phyloP scores from a whole-genome alignment of 2,797 vertebrate genomes.

The Pteronotus mesoamericanus region DNA sequence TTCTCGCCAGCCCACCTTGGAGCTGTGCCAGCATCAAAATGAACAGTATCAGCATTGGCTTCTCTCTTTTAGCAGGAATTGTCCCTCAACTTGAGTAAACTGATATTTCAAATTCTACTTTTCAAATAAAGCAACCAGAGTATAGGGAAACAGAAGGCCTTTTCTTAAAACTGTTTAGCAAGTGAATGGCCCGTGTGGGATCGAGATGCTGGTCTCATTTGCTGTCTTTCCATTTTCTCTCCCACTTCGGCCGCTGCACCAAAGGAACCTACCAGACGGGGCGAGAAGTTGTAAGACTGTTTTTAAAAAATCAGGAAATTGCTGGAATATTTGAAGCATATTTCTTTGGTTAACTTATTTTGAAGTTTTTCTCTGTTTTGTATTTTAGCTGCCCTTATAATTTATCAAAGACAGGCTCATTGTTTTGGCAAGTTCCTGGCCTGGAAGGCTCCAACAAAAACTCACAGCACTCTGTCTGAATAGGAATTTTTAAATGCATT shows the following conservation, averaged over 20 bases:
- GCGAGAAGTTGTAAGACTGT: not conserved
- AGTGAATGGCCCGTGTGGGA: conserved; percentile 13
- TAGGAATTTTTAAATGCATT: conserved; percentile 33
- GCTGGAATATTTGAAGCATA: conserved; percentile 75
- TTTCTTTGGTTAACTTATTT: conserved; percentile 80
- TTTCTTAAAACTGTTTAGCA: conserved; percentile 56
- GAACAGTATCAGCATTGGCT: not conserved
- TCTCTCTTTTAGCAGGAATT: not conserved
- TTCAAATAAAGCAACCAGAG: not conserved
- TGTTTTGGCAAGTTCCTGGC: conserved; percentile 71
- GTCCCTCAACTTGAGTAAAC: not conserved
- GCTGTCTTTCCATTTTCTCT: not conserved
- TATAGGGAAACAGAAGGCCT: not conserved
- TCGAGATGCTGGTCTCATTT: conserved; percentile 46
- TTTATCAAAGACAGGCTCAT: conserved; percentile 74
- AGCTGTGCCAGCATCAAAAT: not conserved
- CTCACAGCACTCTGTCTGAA: conserved; percentile 22
- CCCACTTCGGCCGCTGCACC: not conserved
- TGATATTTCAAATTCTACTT: not conserved
- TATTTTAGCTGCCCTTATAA: conserved; percentile 61
- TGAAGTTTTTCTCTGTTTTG: conserved; percentile 69
- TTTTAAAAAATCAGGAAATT: conserved; percentile 68
- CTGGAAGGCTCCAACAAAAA: conserved; percentile 69
- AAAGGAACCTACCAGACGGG: not conserved
- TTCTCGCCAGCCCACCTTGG: not conserved